phyloP scores from a whole-genome alignment of 2,888 invertebrate species.

The Teleiodes luculella region DNA sequence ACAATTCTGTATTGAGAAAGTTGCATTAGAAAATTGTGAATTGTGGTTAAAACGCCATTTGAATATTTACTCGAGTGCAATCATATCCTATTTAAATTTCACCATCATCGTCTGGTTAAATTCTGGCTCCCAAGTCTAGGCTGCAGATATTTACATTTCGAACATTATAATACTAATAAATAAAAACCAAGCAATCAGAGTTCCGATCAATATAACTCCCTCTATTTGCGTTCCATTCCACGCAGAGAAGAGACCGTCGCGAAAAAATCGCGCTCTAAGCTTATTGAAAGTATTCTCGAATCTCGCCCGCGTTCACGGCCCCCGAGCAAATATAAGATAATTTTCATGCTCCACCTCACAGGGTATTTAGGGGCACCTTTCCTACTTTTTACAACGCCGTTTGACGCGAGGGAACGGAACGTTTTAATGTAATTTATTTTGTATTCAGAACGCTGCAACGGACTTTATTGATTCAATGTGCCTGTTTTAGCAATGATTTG shows the following conservation, averaged over 20 bases:
- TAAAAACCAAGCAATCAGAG: constrained; percentile 39
- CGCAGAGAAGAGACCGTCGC: constrained; percentile 47
- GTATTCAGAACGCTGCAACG: constrained; percentile 57
- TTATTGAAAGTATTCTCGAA: constrained; percentile 77
- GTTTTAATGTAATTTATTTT: constrained; percentile 72
- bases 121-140: not conserved
- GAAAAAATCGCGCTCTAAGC: constrained; percentile 74
- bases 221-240: constrained; percentile 67
- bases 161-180: constrained; percentile 15
- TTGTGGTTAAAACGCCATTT: no score
- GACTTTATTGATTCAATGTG: constrained; percentile 7
- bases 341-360: constrained; percentile 75
- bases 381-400: constrained; percentile 72
- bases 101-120: no score
- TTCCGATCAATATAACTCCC: constrained; percentile 58
- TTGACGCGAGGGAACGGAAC: constrained; percentile 49
- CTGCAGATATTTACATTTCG: not conserved
- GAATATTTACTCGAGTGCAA: no score
- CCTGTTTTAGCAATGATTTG: not conserved
- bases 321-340: constrained; percentile 79
- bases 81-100: no score
- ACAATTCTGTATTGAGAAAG: no score
- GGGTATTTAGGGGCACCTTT: constrained; percentile 78
- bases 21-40: no score
- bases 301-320: constrained; percentile 73